These are phyloP conservation scores for Eretmochelys imbricata DNA, from an alignment of 2,113 vertebrate genomes.

Conservation along the genomic window DNA sequence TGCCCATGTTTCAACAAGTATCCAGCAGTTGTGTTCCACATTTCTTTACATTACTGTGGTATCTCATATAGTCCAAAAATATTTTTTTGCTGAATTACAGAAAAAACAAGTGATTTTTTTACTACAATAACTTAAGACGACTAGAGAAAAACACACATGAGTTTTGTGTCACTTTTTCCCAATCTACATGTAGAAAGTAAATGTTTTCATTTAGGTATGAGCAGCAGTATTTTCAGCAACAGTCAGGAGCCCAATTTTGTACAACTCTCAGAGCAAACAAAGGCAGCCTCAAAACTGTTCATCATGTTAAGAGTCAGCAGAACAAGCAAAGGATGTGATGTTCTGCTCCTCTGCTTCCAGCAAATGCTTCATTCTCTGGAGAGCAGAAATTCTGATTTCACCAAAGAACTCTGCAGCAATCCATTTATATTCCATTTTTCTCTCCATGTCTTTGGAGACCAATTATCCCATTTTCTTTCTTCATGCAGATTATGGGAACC, in stretches of 20 bases:
- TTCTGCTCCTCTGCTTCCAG: neutral
- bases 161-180: neutral
- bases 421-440: neutral
- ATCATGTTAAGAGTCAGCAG: too few species aligned
- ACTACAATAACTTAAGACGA: neutral
- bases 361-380: neutral
- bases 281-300: neutral
- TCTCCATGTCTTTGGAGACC: neutral
- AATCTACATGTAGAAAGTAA: neutral
- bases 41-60: too few species aligned
- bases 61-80: neutral
- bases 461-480: neutral
- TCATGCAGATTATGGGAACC: neutral
- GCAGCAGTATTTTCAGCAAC: neutral
- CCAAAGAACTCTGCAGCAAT: neutral
- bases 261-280: neutral
- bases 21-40: too few species aligned
- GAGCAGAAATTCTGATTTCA: neutral
- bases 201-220: neutral
- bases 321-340: too few species aligned
- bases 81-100: neutral
- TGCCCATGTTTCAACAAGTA: too few species aligned
- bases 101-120: neutral
- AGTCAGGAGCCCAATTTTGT: neutral
- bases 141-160: neutral